phyloP scores from a whole-genome alignment of 2,797 vertebrate species.

The Tadarida brasiliensis region DNA sequence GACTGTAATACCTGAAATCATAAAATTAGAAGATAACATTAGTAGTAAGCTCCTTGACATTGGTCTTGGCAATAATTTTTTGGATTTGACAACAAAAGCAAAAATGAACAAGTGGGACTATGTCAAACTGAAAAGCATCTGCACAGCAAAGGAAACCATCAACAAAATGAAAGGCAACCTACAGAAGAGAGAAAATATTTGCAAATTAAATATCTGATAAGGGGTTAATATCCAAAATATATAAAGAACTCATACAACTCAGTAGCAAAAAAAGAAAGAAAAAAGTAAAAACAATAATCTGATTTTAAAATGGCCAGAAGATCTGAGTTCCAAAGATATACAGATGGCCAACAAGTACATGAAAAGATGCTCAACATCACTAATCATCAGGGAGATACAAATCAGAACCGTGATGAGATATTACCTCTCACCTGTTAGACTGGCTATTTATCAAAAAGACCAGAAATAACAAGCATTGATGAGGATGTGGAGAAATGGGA shows the following conservation, averaged over 20 bases:
- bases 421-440: neutral
- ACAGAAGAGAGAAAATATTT: neutral
- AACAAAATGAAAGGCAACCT: neutral
- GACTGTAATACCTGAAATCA: neutral
- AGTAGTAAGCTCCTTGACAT: neutral
- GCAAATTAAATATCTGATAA: neutral
- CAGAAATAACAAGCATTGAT: neutral
- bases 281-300: neutral
- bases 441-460: neutral
- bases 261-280: neutral
- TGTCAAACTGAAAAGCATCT: neutral
- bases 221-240: neutral
- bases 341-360: neutral
- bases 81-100: neutral
- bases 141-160: neutral
- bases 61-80: neutral
- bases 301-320: neutral
- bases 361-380: neutral
- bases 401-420: neutral
- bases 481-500: neutral
- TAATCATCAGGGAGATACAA: neutral
- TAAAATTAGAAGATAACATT: neutral
- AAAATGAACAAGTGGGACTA: neutral
- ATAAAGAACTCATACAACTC: neutral
- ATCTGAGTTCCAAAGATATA: neutral